phyloP scores from a whole-genome alignment of 2,888 invertebrate species.

The Melinaea marsaeus region DNA sequence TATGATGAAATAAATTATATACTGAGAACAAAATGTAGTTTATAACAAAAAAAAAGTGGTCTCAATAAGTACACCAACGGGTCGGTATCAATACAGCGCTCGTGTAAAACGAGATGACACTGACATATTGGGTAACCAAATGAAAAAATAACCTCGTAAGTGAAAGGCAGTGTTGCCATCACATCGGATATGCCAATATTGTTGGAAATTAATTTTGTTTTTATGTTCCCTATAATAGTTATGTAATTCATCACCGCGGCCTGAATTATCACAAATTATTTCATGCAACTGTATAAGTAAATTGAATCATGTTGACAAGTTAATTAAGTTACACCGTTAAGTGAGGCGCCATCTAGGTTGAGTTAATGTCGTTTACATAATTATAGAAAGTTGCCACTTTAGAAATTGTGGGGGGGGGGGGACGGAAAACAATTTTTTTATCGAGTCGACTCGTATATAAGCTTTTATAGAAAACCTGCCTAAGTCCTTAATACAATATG shows the following conservation, averaged over 20 bases:
- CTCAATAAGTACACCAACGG: conserved; percentile 14
- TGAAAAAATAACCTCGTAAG: conserved; percentile 5
- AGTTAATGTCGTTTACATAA: no score
- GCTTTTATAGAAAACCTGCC: background rate
- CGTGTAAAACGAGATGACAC: conserved; percentile 19
- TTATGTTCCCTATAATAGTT: background rate
- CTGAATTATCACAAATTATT: background rate
- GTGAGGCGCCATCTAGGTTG: no score
- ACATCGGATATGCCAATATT: background rate
- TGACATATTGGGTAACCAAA: conserved; percentile 11
- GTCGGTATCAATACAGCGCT: conserved; percentile 11
- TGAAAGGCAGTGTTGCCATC: background rate
- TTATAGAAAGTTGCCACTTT: no score
- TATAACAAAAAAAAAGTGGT: conserved; percentile 12
- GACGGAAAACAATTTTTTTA: no score
- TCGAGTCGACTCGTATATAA: background rate
- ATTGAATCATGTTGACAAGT: no score
- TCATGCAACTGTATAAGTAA: no score
- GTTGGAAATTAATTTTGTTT: background rate
- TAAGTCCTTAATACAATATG: background rate
- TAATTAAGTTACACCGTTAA: no score
- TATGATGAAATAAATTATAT: background rate
- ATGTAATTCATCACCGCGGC: background rate
- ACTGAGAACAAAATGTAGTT: background rate
- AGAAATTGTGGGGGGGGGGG: no score